Base-by-base conservation (phyloP, 64 coral and sea anemone species). In the Cladopsammia gracilis region DNA sequence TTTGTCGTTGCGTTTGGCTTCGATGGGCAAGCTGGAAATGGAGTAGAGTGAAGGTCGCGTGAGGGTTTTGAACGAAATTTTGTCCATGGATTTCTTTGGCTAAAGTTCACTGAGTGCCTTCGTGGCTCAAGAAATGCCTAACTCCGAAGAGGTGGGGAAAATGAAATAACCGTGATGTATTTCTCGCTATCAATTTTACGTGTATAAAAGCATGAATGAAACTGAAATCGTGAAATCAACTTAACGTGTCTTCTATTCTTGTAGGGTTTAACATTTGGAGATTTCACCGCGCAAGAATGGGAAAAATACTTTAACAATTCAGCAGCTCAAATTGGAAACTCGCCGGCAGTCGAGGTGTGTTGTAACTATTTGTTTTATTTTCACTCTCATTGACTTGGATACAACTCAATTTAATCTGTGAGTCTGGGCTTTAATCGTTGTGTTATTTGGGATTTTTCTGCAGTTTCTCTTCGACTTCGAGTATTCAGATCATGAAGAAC, bases 281-380 rank as follows among this genome's bases (percentile, higher is more conserved):
- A 94, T 82, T 97, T 97, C 48, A 89, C 96, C n/a, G 60, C 86
- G 54, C 88, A 91, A 58, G 96, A 97, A 62, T 97, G 91, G 96
- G 73, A 89, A 25, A 91, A 94, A 47, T 90, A 93, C 58, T 81
- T 97, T n/a, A 88, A 73, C 43, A 83, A 93, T 71, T 83, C 87
- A 51, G 71, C 69, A 20, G 78, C 76, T 62, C 80, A 82, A 76
- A 90, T 64, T 67, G 82, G 91, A 49, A 64, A 79, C 51, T 65
- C 69, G 14, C 88, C 88, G 43, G 92, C 96, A 72, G 96, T 97
- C 14, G 96, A 97, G 96, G 96, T 97, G 93, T 64, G 18, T 45
- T 49, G 44, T 22, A 52, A 61, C 12, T 6, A 19, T 19, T 71
- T 49, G 1, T 82, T 70, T 53, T 73, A 19, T 61, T 16, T 13